Evolutionary conservation across 2,113 vertebrate species (phyloP).

Genomic region (Corythoichthys intestinalis): DNA sequence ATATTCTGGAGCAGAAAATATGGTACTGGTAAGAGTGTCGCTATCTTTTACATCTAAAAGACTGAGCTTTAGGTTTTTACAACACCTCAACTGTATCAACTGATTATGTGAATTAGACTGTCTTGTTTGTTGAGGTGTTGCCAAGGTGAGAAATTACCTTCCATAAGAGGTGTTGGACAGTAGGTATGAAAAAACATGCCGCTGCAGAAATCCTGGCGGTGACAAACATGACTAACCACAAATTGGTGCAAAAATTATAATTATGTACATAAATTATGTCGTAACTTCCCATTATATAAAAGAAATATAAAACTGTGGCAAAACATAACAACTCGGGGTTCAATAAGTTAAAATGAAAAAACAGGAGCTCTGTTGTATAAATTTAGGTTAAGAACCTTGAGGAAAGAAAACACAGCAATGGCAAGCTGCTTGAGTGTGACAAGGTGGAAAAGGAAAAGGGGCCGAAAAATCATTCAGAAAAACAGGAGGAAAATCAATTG

Average conservation of each 20-base stretch:
- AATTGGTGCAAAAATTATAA: constrained; percentile 15
- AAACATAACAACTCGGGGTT: background rate
- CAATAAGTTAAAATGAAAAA: background rate
- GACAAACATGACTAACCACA: constrained; percentile 16
- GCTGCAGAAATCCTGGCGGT: constrained; percentile 2
- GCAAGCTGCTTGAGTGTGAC: constrained; percentile 4
- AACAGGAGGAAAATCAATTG: background rate
- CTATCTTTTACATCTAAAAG: constrained; percentile 11
- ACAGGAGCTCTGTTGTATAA: background rate
- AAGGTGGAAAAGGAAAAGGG: background rate
- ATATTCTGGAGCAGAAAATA: no score
- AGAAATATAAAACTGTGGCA: background rate
- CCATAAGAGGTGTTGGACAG: constrained; percentile 8
- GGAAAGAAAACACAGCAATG: constrained; percentile 1
- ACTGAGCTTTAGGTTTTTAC: constrained; percentile 44
- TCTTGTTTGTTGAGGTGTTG: constrained; percentile 28
- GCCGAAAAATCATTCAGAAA: background rate
- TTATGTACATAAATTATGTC: background rate
- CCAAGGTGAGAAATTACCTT: constrained; percentile 22
- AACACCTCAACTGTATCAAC: background rate
- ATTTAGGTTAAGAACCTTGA: background rate
- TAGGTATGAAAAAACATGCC: constrained; percentile 28
- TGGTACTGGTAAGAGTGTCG: no score
- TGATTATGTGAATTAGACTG: constrained; percentile 53
- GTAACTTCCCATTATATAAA: background rate